phyloP scores from a whole-genome alignment of 2,113 vertebrate species.

The Sander lucioperca region DNA sequence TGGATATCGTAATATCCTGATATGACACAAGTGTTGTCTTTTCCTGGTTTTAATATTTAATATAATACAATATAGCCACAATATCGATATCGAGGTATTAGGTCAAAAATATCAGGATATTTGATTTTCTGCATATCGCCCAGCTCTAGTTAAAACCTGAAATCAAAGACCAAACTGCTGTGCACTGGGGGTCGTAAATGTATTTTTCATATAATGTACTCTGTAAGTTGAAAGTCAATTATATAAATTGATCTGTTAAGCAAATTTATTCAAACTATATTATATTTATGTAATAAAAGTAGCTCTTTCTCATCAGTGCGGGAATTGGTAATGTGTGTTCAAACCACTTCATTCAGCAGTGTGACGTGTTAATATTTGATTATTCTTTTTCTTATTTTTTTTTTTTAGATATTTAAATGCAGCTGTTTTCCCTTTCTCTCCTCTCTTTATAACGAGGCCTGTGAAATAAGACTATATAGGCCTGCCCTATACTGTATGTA shows the following conservation, averaged over 20 bases:
- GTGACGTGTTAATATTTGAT: constrained; percentile 65
- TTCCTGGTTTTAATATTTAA: too few relatives aligned
- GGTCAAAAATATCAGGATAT: too few relatives aligned
- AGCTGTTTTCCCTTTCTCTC: constrained; percentile 62
- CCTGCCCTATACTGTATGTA: constrained; percentile 72
- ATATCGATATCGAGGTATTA: too few relatives aligned
- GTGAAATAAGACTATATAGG: constrained; percentile 47
- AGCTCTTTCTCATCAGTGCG: constrained; percentile 74
- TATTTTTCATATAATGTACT: constrained; percentile 83
- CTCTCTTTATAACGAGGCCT: constrained; percentile 65
- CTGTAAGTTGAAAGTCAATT: constrained; percentile 76
- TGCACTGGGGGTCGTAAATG: constrained; percentile 82
- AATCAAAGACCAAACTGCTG: constrained; percentile 85
- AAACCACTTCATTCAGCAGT: constrained; percentile 62
- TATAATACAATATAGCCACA: too few relatives aligned
- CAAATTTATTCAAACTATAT: constrained; percentile 80
- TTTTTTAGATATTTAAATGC: constrained; percentile 66
- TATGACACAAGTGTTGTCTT: too few relatives aligned
- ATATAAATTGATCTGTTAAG: constrained; percentile 77
- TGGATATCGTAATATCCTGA: too few relatives aligned
- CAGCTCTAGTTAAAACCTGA: constrained; percentile 52
- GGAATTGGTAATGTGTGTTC: constrained; percentile 58
- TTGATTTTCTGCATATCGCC: too few relatives aligned
- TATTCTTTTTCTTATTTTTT: constrained; percentile 33
- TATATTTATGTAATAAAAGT: constrained; percentile 80